A percentile compares a stretch with the other conserved stretches of the same genome.
Conservation (phyloP, 2,888 invertebrate species). For the Thereva nobilitata region DNA sequence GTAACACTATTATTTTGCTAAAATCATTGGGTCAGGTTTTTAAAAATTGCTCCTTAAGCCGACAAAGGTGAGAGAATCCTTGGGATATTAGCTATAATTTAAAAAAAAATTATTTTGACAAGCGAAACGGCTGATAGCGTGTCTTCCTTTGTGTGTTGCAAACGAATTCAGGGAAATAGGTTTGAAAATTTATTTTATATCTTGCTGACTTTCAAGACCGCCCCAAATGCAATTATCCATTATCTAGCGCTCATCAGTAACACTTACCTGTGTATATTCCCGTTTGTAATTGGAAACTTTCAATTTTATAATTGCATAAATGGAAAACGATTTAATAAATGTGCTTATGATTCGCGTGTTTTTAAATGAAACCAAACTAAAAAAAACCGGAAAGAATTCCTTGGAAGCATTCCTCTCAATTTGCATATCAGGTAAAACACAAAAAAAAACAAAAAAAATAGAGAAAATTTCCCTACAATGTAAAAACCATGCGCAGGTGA, state of each 20-base stretch:
- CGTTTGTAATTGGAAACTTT: constrained; percentile 5
- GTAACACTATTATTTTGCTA: constrained; percentile 4
- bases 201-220: too few species aligned
- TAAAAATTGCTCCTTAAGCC: neutral
- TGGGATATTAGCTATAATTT: constrained; percentile 18
- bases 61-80: constrained; percentile 12
- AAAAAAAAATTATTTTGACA: constrained; percentile 23
- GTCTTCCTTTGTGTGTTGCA: too few species aligned
- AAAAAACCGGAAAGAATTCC: neutral
- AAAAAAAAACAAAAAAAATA: too few species aligned
- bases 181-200: too few species aligned
- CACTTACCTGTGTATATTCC: neutral
- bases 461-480: too few species aligned
- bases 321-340: constrained; percentile 26
- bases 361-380: constrained; percentile 14
- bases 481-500: neutral
- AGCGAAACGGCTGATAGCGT: constrained; percentile 10
- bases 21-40: constrained; percentile 14
- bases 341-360: constrained; percentile 21
- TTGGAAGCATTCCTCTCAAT: too few species aligned
- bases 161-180: too few species aligned
- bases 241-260: too few species aligned
- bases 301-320: constrained; percentile 10
- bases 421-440: too few species aligned
- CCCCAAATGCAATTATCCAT: too few species aligned